Conservation (phyloP, 92 coral and sea anemone species). For the Paragorgia papillata region DNA sequence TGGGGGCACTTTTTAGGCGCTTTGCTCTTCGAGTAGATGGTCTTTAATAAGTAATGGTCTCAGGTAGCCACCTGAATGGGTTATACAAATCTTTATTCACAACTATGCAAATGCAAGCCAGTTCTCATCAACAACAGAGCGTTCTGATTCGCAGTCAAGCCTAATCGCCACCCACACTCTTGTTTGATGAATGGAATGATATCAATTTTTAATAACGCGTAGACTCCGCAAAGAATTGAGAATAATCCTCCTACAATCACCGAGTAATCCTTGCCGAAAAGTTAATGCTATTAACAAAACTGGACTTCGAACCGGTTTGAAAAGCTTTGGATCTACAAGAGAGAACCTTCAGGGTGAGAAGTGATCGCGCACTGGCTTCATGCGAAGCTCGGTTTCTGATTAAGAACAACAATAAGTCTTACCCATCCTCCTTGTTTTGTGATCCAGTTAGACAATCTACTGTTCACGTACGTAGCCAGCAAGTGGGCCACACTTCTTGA, state of each 20-base stretch:
- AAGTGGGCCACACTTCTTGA: conserved; percentile 57
- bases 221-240: not conserved
- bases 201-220: conserved; percentile 14
- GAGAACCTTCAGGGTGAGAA: too few relatives aligned
- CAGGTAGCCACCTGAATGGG: not conserved
- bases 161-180: not conserved
- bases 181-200: not conserved
- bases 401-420: conserved; percentile 27
- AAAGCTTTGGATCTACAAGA: not conserved
- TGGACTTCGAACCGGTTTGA: too few relatives aligned
- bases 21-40: too few relatives aligned
- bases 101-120: not conserved
- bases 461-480: conserved; percentile 75
- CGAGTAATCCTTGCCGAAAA: not conserved
- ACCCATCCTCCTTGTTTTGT: conserved; percentile 95
- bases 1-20: too few relatives aligned
- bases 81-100: not conserved
- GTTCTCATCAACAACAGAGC: not conserved
- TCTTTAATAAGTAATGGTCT: not conserved
- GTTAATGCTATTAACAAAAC: not conserved
- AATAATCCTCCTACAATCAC: not conserved
- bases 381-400: too few relatives aligned
- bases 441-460: conserved; percentile 72
- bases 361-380: too few relatives aligned
- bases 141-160: not conserved